A percentile compares a stretch with the other conserved stretches of the same genome.
These are phyloP conservation scores for Acromyrmex charruanus DNA, from an alignment of 1,140 invertebrate genomes.

Conservation along the genomic window DNA sequence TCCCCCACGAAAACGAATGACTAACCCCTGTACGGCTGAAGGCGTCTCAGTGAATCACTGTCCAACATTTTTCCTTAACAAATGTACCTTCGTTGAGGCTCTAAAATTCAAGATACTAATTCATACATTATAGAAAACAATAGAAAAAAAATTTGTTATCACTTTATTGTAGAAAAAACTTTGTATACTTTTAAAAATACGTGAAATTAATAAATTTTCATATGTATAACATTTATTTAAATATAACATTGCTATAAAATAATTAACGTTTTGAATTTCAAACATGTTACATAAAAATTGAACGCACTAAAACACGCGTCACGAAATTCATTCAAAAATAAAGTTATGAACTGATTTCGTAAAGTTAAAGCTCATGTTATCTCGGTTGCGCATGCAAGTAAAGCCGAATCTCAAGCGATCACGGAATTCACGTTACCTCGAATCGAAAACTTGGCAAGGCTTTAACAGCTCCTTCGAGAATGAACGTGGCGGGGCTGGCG, in stretches of 20 bases:
- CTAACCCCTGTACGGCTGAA: not conserved
- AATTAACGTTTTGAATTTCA: not conserved
- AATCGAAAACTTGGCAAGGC: conserved; percentile 81
- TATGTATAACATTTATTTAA: not conserved
- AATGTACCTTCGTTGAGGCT: conserved; percentile 18
- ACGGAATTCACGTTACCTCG: conserved; percentile 52
- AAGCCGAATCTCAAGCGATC: conserved; percentile 55
- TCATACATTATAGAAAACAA: not conserved
- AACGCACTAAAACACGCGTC: not conserved
- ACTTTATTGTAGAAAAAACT: not conserved
- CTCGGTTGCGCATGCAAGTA: conserved; percentile 53
- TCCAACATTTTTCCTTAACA: conserved; percentile 14
- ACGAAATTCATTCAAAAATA: not conserved
- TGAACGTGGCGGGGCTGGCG: not conserved
- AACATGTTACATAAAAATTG: not conserved
- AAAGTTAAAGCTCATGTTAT: conserved; percentile 33
- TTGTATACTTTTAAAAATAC: not conserved
- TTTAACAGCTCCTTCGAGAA: conserved; percentile 82
- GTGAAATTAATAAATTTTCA: not conserved
- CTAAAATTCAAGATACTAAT: not conserved
- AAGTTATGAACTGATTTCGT: conserved; percentile 55
- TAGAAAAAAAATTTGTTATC: not conserved
- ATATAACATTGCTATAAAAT: not conserved
- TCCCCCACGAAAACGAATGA: conserved; percentile 62
- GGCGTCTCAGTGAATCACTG: conserved; percentile 6